Evolutionary conservation across 2,113 vertebrate species (phyloP), one percentile per base, ranked within the genome.

Genomic region (Notarius quadriscutis): DNA sequence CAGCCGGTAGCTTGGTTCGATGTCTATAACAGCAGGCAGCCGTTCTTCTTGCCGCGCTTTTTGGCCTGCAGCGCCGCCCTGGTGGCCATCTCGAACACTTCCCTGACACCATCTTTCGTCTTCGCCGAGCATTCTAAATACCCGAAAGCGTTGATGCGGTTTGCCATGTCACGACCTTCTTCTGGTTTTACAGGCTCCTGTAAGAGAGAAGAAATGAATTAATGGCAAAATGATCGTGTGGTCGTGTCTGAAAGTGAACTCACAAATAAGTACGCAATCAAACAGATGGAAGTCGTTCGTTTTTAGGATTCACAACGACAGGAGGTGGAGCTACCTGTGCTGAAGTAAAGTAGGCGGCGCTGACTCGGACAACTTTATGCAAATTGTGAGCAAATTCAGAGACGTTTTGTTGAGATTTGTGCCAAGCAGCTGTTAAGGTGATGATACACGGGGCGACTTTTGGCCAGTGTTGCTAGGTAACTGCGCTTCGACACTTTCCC

Each of bases 51-150:
- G 84, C 89, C 77, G 58, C 92, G 94, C 88, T 94, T 96, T 90
- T 92, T 96, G 87, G 93, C 93, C 90, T 95, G 93, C 89, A 96
- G 92, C 51, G 95, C 95, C 90, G 96, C 98, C 0, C 97, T 94
- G 0, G 98, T 99, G 92, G 98, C 98, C 97, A 99, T 97, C 94
- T 99, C 98, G 0, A 99, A 99, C 41, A 99, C 98, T 81, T 99
- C 98, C 91, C 98, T 94, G 89, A 99, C 98, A 0, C 97, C 98
- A 4, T 99, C 98, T 93, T 99, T 99, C 2, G 98, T 99, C 95
- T 99, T 99, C 93, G 98, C 96, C 67, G 96, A 96, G 90, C 96
- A 96, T 89, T 96, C 96, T 87, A 95, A 93, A 89, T 96, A 96
- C 69, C 95, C 93, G 10, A 94, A 95, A 88, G 95, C 95, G 88